These are phyloP conservation scores for Heliconius ismenius DNA, from an alignment of 2,888 invertebrate species.

Conservation along the genomic window DNA sequence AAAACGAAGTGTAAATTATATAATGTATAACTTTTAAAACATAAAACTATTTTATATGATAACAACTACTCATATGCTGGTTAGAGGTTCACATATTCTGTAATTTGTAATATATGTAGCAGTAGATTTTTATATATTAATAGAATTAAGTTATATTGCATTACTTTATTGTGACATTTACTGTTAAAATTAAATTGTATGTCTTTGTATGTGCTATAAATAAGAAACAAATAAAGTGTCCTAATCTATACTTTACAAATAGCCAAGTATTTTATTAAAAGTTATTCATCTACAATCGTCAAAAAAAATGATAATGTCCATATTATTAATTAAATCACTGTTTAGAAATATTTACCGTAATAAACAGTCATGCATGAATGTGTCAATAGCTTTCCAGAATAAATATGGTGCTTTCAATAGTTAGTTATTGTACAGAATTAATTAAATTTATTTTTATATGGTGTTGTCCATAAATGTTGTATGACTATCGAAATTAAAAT, in stretches of 20 bases:
- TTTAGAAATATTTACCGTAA: slow-evolving; percentile 28
- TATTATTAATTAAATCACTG: slow-evolving; percentile 7
- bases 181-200: slow-evolving; percentile 1
- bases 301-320: background rate
- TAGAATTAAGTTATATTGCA: slow-evolving; percentile 16
- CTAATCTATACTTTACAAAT: slow-evolving; percentile 4
- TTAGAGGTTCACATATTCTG: slow-evolving; percentile 77
- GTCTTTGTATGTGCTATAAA: slow-evolving; percentile 14
- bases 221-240: slow-evolving; percentile 1
- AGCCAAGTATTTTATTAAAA: slow-evolving; percentile 2
- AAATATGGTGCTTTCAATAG: slow-evolving; percentile 80
- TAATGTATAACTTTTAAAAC: slow-evolving; percentile 43
- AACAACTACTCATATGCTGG: slow-evolving; percentile 66
- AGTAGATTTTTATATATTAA: slow-evolving; percentile 19
- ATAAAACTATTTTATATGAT: slow-evolving; percentile 37
- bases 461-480: slow-evolving; percentile 50
- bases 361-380: slow-evolving; percentile 59
- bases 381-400: slow-evolving; percentile 59
- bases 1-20: slow-evolving; percentile 42
- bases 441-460: slow-evolving; percentile 76
- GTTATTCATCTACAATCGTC: slow-evolving; percentile 16
- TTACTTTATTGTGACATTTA: slow-evolving; percentile 9
- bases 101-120: slow-evolving; percentile 66
- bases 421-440: slow-evolving; percentile 81
- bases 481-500: slow-evolving; percentile 38